Percentiles rank a stretch among this genome's conserved stretches.
Evolutionary conservation across 2,113 vertebrate genomes (phyloP).

Genomic region (Austrofundulus limnaeus): DNA sequence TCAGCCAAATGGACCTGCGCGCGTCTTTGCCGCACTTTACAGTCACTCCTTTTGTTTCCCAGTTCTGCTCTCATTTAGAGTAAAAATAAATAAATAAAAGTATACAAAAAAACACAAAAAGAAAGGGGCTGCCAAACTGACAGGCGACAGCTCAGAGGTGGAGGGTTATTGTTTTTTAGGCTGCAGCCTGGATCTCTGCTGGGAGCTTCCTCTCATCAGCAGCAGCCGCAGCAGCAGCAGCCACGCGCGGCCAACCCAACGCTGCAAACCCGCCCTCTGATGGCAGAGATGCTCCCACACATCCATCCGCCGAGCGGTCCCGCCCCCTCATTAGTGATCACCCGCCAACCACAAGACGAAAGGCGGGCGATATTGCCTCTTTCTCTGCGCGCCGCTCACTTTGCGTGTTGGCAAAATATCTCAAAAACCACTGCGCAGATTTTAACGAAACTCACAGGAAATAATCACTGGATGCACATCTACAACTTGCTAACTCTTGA

Average conservation of each 20-base stretch:
- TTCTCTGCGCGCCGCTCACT: too few relatives aligned
- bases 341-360: too few relatives aligned
- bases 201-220: slow-evolving; percentile 37
- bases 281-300: slow-evolving; percentile 46
- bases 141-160: neutral
- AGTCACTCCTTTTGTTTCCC: slow-evolving; percentile 47
- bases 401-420: too few relatives aligned
- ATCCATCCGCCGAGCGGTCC: slow-evolving; percentile 46
- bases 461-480: too few relatives aligned
- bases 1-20: slow-evolving; percentile 12
- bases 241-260: slow-evolving; percentile 50
- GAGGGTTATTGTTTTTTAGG: slow-evolving; percentile 7
- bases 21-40: slow-evolving; percentile 43
- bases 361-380: too few relatives aligned
- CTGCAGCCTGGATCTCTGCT: slow-evolving; percentile 25
- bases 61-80: slow-evolving; percentile 14
- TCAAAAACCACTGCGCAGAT: too few relatives aligned
- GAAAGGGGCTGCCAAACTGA: slow-evolving; percentile 23
- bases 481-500: too few relatives aligned
- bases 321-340: slow-evolving; percentile 39
- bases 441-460: too few relatives aligned
- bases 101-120: slow-evolving; percentile 6
- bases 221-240: slow-evolving; percentile 36
- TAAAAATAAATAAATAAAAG: neutral
- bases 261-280: slow-evolving; percentile 70